Evolutionary conservation across 1,140 invertebrate species (phyloP).

Genomic region (Drosophila guanche): DNA sequence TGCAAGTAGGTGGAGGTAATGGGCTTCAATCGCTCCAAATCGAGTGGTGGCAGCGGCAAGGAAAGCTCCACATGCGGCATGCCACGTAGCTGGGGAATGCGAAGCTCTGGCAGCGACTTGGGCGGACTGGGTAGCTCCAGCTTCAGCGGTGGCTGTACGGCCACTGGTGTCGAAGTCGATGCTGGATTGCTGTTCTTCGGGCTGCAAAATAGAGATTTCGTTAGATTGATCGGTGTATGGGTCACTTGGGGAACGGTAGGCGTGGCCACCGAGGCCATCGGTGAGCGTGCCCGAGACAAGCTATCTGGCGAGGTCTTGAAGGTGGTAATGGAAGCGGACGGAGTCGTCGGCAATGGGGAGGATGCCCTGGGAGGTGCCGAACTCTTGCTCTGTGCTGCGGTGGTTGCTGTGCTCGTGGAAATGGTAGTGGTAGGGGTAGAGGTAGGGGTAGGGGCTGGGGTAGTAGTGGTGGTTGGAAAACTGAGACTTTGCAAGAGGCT

Average conservation of each 20-base stretch:
- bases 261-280: constrained; percentile 39
- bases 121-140: constrained; percentile 62
- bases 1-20: constrained; percentile 94
- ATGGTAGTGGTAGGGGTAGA: not conserved
- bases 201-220: constrained; percentile 70
- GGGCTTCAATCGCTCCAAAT: constrained; percentile 88
- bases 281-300: constrained; percentile 50
- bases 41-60: constrained; percentile 66
- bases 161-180: constrained; percentile 59
- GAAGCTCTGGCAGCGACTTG: constrained; percentile 54
- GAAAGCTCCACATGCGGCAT: constrained; percentile 38
- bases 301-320: constrained; percentile 61
- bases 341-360: constrained; percentile 14
- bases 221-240: constrained; percentile 74
- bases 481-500: constrained; percentile 70
- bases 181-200: constrained; percentile 55
- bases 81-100: constrained; percentile 56
- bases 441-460: constrained; percentile 16
- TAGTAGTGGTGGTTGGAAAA: constrained; percentile 55
- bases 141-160: constrained; percentile 54
- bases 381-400: constrained; percentile 4
- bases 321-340: constrained; percentile 17
- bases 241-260: constrained; percentile 20
- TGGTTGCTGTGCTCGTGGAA: constrained; percentile 10
- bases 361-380: constrained; percentile 42